Percentiles rank a stretch among this genome's conserved stretches.
These are phyloP conservation scores for Flexamia atlantica DNA, from an alignment of 2,888 invertebrate genomes.

Conservation along the genomic window DNA sequence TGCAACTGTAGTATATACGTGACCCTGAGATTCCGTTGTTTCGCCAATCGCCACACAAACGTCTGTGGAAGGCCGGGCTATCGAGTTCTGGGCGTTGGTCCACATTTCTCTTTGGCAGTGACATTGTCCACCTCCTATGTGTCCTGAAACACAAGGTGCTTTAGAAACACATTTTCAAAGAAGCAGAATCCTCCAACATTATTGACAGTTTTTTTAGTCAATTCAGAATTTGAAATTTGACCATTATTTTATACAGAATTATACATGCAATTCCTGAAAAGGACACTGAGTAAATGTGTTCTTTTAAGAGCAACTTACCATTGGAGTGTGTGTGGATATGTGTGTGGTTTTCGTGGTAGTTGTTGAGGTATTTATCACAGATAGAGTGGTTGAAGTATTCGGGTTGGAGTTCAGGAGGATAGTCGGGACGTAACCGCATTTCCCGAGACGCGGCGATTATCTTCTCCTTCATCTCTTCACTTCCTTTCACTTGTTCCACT, in stretches of 20 bases:
- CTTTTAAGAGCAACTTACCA: not conserved
- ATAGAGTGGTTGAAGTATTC: conserved; percentile 71
- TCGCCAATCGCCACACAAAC: conserved; percentile 71
- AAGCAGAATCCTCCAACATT: too few species aligned
- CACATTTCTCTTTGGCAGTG: conserved; percentile 69
- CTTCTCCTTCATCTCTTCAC: conserved; percentile 82
- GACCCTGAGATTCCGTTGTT: conserved; percentile 70
- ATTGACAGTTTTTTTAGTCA: too few species aligned
- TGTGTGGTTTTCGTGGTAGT: conserved; percentile 71
- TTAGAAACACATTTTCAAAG: too few species aligned
- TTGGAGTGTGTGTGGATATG: conserved; percentile 71
- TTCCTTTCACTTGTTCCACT: conserved; percentile 88
- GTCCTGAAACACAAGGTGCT: conserved; percentile 66
- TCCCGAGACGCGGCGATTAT: conserved; percentile 82
- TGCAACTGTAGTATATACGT: conserved; percentile 72
- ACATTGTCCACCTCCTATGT: conserved; percentile 68
- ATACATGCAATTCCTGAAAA: too few species aligned
- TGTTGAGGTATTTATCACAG: conserved; percentile 72
- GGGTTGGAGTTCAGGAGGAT: conserved; percentile 78
- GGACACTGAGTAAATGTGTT: too few species aligned
- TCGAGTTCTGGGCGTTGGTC: conserved; percentile 64
- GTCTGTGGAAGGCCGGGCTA: conserved; percentile 67
- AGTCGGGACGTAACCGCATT: conserved; percentile 79
- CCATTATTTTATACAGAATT: too few species aligned
- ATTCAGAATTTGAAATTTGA: too few species aligned